Evolutionary conservation across 2,888 invertebrate species (phyloP), one percentile per base, ranked within the genome.

Genomic region (Drosophila acutilabella): DNA sequence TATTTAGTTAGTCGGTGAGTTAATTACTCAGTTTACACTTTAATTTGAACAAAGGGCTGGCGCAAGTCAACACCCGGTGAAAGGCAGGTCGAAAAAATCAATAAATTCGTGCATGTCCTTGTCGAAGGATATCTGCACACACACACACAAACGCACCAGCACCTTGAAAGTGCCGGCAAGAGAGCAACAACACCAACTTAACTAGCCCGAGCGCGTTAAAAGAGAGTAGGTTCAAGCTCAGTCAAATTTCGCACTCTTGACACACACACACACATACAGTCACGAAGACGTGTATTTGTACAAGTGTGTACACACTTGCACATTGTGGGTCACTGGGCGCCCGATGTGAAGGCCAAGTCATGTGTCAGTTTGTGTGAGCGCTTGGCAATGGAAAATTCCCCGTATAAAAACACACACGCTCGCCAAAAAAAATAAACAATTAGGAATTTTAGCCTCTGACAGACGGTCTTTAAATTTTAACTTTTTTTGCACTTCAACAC

Each of bases 21-120:
- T 45, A 52, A 52, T 56, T 69, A 42, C 40, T 38, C 41, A 13
- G 11, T 20, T 47, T 10, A 45, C 18, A 48, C 40, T 36, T 33
- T 11, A 54, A 36, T 30, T 42, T 41, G 16, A 16, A 13, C 26
- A 53, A 38, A 38, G 18, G 23, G 14, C 56, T 44, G 53, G 13
- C 33, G 30, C 30, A 30, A 59, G n/a, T 68, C 26, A 23, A 18
- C 20, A 44, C 16, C 44, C 10, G 45, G 30, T 61, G 41, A 61
- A 44, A 54, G 51, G 20, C 42, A 30, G 23, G 42, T 59, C 33
- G n/a, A 36, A 40, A 70, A 75, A 82, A 83, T 81, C 81, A 62
- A 81, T 80, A 71, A 33, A 42, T 53, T 50, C 23, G 36, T 30
- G 33, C 44, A 26, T 79, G 88, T 79, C 88, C 85, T 87, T 80